Evolutionary conservation across 2,797 vertebrate species (phyloP).

Genomic region (Periparus ater): DNA sequence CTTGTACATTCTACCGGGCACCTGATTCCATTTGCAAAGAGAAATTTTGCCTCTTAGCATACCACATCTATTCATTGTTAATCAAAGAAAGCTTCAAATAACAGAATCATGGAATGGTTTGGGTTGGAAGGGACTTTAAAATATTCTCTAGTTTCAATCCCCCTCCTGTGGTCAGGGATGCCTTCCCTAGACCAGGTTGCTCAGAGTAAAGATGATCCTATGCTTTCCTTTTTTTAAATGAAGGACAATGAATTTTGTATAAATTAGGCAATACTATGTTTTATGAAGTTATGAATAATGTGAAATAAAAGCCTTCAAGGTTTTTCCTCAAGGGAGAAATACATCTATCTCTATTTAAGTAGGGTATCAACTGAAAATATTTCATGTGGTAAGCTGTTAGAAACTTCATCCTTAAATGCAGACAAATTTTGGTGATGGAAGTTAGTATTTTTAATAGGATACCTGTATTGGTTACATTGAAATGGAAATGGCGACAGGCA

Average conservation of each 20-base stretch:
- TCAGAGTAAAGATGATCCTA: neutral
- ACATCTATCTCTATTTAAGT: neutral
- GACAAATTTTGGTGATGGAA: neutral
- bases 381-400: neutral
- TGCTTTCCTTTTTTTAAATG: accelerated
- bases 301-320: neutral
- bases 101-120: neutral
- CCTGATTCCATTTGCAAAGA: neutral
- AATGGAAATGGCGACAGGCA: neutral
- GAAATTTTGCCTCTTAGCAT: neutral
- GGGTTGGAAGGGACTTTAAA: neutral
- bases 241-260: neutral
- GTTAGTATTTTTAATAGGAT: neutral
- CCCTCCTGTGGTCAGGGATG: neutral
- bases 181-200: neutral
- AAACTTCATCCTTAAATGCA: neutral
- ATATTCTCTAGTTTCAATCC: neutral
- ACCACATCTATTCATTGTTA: neutral
- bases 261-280: neutral
- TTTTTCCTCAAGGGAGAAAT: neutral
- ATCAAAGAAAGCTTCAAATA: neutral
- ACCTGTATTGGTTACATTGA: neutral
- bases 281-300: neutral
- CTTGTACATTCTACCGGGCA: neutral
- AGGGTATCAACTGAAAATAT: neutral